Percentiles rank a stretch among this genome's conserved stretches.
These are phyloP conservation scores for Poecile montanus DNA, from an alignment of 2,797 vertebrate species.

Conservation along the genomic window DNA sequence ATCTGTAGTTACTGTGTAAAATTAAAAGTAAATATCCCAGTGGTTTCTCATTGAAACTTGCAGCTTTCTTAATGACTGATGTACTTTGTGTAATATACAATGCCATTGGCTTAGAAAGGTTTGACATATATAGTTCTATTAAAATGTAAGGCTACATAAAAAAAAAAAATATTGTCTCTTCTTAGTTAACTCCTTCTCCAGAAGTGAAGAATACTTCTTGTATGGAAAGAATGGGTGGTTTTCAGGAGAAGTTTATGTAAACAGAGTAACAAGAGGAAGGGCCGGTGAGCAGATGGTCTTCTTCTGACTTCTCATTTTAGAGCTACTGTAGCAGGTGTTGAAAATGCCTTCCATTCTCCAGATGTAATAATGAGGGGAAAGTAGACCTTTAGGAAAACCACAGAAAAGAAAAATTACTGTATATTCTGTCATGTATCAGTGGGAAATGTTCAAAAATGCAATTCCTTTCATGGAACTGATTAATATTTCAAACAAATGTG, in stretches of 20 bases:
- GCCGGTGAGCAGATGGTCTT: not conserved
- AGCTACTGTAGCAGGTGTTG: conserved; percentile 69
- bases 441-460: not conserved
- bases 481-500: conserved; percentile 54
- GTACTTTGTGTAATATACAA: not conserved
- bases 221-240: not conserved
- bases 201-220: not conserved
- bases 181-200: not conserved
- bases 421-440: conserved; percentile 39
- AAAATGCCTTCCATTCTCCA: conserved; percentile 48
- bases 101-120: not conserved
- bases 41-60: not conserved
- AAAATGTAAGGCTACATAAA: not conserved
- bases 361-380: conserved; percentile 42
- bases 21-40: not conserved
- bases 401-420: conserved; percentile 56
- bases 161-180: not conserved
- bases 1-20: not conserved
- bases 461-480: conserved; percentile 37
- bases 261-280: not conserved
- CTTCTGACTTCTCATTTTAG: conserved; percentile 37
- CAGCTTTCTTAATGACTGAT: not conserved
- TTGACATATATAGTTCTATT: not conserved
- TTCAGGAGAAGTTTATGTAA: not conserved
- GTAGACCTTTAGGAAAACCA: conserved; percentile 48